Percentiles rank a stretch among this genome's conserved stretches.
phyloP scores from a whole-genome alignment of 37 sponge, comb jelly and placozoan species.

The Agelas oroides region DNA sequence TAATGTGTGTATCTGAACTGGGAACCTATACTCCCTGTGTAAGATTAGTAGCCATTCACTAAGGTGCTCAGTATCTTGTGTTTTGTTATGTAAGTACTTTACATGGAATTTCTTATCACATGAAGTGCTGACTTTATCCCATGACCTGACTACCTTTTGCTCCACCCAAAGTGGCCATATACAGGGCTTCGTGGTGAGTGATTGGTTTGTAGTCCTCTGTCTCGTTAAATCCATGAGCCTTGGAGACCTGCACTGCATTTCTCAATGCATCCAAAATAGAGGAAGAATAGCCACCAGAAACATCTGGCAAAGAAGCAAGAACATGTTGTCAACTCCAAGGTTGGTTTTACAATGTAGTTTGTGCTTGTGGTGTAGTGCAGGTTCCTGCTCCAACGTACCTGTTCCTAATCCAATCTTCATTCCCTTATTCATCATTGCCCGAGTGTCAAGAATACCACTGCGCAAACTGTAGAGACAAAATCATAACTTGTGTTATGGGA shows the following conservation, averaged over 20 bases:
- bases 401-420: slow-evolving; percentile 76
- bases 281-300: slow-evolving; percentile 62
- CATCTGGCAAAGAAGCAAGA: slow-evolving; percentile 43
- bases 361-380: too few relatives aligned
- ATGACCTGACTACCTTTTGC: slow-evolving; percentile 75
- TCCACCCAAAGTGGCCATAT: slow-evolving; percentile 86
- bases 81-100: too few relatives aligned
- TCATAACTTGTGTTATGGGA: too few relatives aligned
- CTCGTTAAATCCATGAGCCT: slow-evolving; percentile 29
- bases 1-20: too few relatives aligned
- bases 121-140: too few relatives aligned
- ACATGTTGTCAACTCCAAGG: too few relatives aligned
- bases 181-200: slow-evolving; percentile 74
- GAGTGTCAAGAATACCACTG: slow-evolving; percentile 61
- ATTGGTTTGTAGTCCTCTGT: slow-evolving; percentile 22
- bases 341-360: too few relatives aligned
- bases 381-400: slow-evolving; percentile 8
- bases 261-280: slow-evolving; percentile 71
- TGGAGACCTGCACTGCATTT: slow-evolving; percentile 39
- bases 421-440: slow-evolving; percentile 28
- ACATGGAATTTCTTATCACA: too few relatives aligned
- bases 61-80: too few relatives aligned
- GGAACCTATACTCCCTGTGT: too few relatives aligned
- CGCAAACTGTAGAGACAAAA: slow-evolving; percentile 37
- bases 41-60: too few relatives aligned